Percentiles rank a stretch among this genome's conserved stretches.
phyloP scores from a whole-genome alignment of 2,888 invertebrate species.

The Cheilosia variabilis region DNA sequence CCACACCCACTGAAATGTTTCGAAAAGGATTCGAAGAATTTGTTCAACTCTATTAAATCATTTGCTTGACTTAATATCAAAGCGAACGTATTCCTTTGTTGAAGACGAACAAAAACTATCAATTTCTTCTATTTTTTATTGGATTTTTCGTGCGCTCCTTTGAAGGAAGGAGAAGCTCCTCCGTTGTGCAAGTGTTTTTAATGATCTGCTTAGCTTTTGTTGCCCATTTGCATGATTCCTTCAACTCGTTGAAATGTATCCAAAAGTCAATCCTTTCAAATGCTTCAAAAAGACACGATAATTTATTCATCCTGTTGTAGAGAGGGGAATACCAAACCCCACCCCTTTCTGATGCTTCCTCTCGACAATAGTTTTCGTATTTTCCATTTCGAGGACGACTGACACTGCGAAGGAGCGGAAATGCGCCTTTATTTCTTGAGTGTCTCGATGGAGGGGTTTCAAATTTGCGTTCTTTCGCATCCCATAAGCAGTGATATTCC shows the following conservation, averaged over 20 bases:
- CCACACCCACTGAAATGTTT: neutral
- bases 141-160: conserved; percentile 1
- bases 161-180: neutral
- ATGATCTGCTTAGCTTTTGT: conserved; percentile 60
- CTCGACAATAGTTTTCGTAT: neutral
- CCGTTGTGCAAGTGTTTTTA: conserved; percentile 21
- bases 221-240: conserved; percentile 56
- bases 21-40: neutral
- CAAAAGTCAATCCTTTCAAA: conserved; percentile 62
- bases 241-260: conserved; percentile 30
- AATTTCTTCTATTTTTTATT: conserved; percentile 6
- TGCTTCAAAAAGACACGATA: conserved; percentile 53
- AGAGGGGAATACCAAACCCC: conserved; percentile 1
- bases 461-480: neutral
- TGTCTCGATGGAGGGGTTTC: conserved; percentile 7
- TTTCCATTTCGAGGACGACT: conserved; percentile 1
- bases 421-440: conserved; percentile 2
- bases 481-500: neutral
- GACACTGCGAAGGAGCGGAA: neutral
- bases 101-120: conserved; percentile 5
- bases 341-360: neutral
- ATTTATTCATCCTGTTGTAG: conserved; percentile 58
- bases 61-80: conserved; percentile 30
- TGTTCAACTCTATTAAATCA: conserved; percentile 37
- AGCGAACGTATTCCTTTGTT: conserved; percentile 42